Percentiles rank a stretch among this genome's conserved stretches.
Conservation (phyloP, 2,888 invertebrate species). For the Melinaea menophilus region DNA sequence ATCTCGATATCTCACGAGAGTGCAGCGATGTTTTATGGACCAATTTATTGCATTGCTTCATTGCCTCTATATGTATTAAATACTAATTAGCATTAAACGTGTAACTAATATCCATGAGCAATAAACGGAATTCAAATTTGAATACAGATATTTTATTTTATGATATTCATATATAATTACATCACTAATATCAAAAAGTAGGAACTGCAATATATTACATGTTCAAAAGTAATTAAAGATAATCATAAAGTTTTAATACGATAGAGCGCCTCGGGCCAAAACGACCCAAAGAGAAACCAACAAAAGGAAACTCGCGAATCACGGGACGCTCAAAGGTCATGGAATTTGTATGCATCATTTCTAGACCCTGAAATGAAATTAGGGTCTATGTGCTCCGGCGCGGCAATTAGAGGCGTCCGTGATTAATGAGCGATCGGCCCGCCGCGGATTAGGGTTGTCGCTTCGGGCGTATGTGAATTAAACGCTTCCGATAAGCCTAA, state of each 20-base stretch:
- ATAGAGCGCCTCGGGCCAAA: neutral
- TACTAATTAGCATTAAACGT: conserved; percentile 25
- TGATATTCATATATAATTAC: too few species aligned
- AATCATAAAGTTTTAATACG: neutral
- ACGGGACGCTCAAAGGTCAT: conserved; percentile 35
- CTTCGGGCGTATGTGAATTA: conserved; percentile 28
- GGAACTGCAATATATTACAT: neutral
- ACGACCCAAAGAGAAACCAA: neutral
- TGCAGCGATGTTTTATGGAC: conserved; percentile 30
- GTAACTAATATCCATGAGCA: conserved; percentile 11
- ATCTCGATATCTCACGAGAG: conserved; percentile 25
- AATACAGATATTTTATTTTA: neutral
- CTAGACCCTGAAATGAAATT: conserved; percentile 68
- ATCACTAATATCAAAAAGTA: neutral
- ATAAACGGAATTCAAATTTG: conserved; percentile 1
- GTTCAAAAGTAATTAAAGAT: neutral
- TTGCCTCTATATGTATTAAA: conserved; percentile 27
- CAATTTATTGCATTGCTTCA: conserved; percentile 31
- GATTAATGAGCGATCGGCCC: conserved; percentile 74
- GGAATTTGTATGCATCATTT: conserved; percentile 46
- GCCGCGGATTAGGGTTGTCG: conserved; percentile 41
- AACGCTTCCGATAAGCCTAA: conserved; percentile 32
- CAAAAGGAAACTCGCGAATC: conserved; percentile 7
- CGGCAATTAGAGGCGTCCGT: conserved; percentile 66
- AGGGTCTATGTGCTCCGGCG: conserved; percentile 53